A percentile compares a stretch with the other conserved stretches of the same genome.
Conservation (phyloP, 2,888 invertebrate species). For the Sarcophaga subvicina region DNA sequence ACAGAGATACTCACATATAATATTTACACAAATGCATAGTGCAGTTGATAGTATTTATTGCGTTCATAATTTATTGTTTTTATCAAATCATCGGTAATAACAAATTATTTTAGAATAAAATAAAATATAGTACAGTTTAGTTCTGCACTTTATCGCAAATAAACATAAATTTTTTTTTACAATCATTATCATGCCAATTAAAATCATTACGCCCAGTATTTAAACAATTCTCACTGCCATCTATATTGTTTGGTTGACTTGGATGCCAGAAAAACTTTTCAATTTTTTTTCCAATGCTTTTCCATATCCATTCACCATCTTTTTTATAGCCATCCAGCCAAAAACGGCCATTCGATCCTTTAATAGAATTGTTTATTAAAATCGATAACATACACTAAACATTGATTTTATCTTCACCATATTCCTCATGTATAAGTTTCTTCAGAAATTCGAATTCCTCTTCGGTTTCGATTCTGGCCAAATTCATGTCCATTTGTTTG, state of each 20-base stretch:
- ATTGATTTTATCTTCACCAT: constrained; percentile 3
- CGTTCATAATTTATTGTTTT: no score
- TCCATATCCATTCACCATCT: constrained; percentile 14
- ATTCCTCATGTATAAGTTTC: constrained; percentile 21
- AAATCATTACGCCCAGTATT: background rate
- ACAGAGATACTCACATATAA: no score
- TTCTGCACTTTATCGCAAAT: no score
- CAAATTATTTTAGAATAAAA: no score
- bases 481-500: constrained; percentile 22
- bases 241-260: background rate
- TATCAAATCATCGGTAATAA: no score
- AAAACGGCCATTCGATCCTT: fast-evolving
- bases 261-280: background rate
- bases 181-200: constrained; percentile 30
- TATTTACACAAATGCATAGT: no score
- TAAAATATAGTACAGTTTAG: no score
- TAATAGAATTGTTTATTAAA: no score
- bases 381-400: no score
- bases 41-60: no score
- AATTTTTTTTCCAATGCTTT: background rate
- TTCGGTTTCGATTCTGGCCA: background rate
- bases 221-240: constrained; percentile 4
- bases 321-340: constrained; percentile 10
- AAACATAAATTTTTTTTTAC: background rate
- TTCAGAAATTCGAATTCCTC: constrained; percentile 11